phyloP scores from a whole-genome alignment of 2,113 vertebrate species.

The Gobiocypris rarus region DNA sequence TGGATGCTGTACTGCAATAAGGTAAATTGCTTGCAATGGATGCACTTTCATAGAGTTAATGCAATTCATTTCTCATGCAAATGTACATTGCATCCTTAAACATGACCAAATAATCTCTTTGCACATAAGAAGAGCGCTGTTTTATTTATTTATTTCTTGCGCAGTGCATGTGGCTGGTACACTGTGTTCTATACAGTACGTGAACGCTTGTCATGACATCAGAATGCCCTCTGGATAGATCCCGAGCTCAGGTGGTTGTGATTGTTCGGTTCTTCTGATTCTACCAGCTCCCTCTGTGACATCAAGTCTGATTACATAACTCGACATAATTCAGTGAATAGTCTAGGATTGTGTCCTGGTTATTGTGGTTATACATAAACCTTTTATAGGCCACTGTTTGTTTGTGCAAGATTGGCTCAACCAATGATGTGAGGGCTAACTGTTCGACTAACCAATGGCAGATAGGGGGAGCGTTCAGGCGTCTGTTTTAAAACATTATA shows the following conservation, averaged over 20 bases:
- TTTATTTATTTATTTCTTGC: not conserved
- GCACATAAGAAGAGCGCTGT: not conserved
- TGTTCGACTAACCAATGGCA: not conserved
- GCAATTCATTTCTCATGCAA: not conserved
- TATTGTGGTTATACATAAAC: not conserved
- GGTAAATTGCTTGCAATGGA: slow-evolving; percentile 72
- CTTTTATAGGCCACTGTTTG: not conserved
- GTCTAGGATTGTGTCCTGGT: not conserved
- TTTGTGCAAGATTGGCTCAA: not conserved
- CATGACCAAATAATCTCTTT: not conserved
- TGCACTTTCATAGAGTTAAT: not conserved
- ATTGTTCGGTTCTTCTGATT: not conserved
- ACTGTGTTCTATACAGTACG: not conserved
- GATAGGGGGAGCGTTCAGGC: not conserved
- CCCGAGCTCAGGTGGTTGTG: not conserved
- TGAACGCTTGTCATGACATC: not conserved
- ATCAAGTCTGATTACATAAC: slow-evolving; percentile 11
- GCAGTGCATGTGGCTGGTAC: slow-evolving; percentile 4
- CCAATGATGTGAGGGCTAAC: not conserved
- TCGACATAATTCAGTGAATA: not conserved
- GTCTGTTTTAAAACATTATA: not conserved
- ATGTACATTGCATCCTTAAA: not conserved
- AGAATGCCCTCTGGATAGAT: not conserved
- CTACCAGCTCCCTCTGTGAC: not conserved
- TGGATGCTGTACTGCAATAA: slow-evolving; percentile 98